Evolutionary conservation across 2,113 vertebrate species (phyloP), one percentile per base, ranked within the genome.

Genomic region (Noctilio leporinus): DNA sequence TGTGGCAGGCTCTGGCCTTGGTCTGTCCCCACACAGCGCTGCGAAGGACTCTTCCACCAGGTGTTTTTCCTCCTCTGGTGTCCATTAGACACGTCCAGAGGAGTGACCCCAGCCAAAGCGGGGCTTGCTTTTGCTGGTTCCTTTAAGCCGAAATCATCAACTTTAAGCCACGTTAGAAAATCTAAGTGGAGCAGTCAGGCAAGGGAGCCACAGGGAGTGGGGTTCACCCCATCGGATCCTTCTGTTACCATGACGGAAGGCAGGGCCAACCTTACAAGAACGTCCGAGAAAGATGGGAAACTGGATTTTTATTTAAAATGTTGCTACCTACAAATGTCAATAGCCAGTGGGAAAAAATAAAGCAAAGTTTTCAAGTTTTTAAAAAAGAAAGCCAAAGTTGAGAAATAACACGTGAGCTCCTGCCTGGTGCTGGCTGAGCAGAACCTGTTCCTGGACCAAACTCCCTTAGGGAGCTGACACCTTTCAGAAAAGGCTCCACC

Each of bases 71-170:
- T 70, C 28, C 30, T 16, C 45, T 67, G 10, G 22, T 76, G 45
- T 20, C 43, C 17, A 53, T 57, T 49, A 45, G 24, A 2, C 62
- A 3, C n/a, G 0, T 10, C 35, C n/a, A 24, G 57, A 35, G 55
- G 2, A 64, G 4, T 2, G 15, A 86, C 62, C 4, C 51, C 2
- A 10, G 8, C 19, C 26, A 30, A 30, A 77, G 0, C 0, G 12
- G 8, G 7, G 2, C 3, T 19, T 77, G 4, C 30, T 77, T 73
- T 72, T 30, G 14, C 75, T 90, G 38, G 81, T 14, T 59, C 20
- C 53, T 53, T 78, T 5, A 47, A 12, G 40, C 45, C 81, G 89
- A 89, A 62, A 19, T 89, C 4, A 64, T 19, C 10, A 2, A 28
- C 5, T 70, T 3, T 12, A 49, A 19, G 24, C 33, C 40, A 20